These are phyloP conservation scores for Crossaster papposus DNA, from an alignment of 53 echinoderm and acorn worm genomes.

Conservation along the genomic window DNA sequence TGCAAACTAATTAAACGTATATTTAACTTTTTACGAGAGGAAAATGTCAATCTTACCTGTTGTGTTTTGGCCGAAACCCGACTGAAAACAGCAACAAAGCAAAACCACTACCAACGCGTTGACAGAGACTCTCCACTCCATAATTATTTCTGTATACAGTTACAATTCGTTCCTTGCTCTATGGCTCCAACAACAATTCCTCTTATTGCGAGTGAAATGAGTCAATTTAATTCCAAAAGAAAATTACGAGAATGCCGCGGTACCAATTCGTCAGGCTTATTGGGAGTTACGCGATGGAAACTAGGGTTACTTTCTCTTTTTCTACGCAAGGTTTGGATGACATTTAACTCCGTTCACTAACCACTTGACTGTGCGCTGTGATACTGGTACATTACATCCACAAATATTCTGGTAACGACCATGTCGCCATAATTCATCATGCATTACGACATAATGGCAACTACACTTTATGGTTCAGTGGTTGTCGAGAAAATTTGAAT, in stretches of 20 bases:
- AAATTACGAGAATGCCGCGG: neutral
- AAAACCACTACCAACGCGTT: neutral
- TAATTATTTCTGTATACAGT: neutral
- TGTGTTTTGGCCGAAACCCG: neutral
- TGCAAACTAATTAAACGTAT: too few relatives aligned
- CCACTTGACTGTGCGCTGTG: neutral
- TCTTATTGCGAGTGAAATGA: neutral
- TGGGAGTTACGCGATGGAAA: neutral
- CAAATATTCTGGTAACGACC: neutral
- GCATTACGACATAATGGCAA: neutral
- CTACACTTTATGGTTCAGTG: neutral
- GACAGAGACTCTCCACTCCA: neutral
- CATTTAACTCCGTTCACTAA: neutral
- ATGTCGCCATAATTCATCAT: neutral
- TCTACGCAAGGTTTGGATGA: neutral
- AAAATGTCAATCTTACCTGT: neutral
- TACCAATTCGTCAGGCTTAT: neutral
- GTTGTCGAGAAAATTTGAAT: slow-evolving; percentile 12
- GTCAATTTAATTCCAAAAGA: too few relatives aligned
- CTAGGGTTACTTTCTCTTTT: neutral
- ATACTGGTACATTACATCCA: neutral
- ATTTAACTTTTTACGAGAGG: neutral
- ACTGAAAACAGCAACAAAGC: neutral
- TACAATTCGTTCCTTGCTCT: neutral
- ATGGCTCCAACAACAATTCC: neutral